Conservation (phyloP, 2,113 vertebrate species). For the Seriola rivoliana region DNA sequence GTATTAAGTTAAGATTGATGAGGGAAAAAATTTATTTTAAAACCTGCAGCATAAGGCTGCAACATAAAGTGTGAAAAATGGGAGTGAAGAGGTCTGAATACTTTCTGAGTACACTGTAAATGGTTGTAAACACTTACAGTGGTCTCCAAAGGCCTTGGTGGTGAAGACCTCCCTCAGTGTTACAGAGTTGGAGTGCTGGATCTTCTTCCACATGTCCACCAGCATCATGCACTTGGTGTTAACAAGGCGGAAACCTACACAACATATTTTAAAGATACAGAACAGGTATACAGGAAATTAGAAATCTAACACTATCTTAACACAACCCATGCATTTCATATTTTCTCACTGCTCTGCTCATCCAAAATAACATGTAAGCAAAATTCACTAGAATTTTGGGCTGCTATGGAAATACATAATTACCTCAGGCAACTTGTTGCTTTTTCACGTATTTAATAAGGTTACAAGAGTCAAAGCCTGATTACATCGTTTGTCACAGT, state of each 20-base stretch:
- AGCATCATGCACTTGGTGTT: constrained; percentile 99
- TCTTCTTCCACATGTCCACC: constrained; percentile 99
- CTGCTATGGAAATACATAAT: too few relatives aligned
- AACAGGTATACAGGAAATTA: too few relatives aligned
- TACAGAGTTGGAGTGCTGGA: constrained; percentile 98
- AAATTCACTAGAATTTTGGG: too few relatives aligned
- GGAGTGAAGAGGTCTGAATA: too few relatives aligned
- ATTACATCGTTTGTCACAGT: not conserved
- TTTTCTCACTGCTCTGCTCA: too few relatives aligned
- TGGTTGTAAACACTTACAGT: constrained; percentile 84
- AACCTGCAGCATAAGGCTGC: too few relatives aligned
- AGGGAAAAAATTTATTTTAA: too few relatives aligned
- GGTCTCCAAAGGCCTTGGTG: constrained; percentile 98
- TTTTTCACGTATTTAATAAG: not conserved
- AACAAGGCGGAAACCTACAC: constrained; percentile 94
- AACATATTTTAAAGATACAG: constrained; percentile 2
- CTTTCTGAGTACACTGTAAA: not conserved
- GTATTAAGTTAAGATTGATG: too few relatives aligned
- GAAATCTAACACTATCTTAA: too few relatives aligned
- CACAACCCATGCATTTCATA: too few relatives aligned
- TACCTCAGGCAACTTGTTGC: not conserved
- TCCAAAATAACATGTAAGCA: too few relatives aligned
- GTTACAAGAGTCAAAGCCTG: not conserved
- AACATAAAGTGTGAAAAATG: too few relatives aligned
- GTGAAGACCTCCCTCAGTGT: constrained; percentile 98